These are phyloP conservation scores for Hypercompe scribonia DNA, from an alignment of 2,888 invertebrate species.

Conservation along the genomic window DNA sequence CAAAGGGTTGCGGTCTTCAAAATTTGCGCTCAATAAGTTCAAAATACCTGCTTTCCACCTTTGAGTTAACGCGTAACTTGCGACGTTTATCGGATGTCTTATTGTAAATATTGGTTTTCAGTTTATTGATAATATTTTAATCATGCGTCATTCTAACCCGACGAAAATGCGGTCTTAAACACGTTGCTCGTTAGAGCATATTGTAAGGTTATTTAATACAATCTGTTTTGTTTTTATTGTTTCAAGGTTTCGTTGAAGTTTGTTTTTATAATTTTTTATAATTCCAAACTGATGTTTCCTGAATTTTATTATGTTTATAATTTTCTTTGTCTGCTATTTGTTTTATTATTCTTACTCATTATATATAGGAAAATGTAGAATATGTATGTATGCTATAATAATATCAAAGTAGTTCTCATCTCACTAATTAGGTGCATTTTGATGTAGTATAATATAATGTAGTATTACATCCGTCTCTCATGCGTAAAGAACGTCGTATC, in stretches of 20 bases:
- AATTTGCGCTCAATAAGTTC: slow-evolving; percentile 85
- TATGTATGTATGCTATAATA: no score
- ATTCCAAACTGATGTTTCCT: not conserved
- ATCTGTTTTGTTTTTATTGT: slow-evolving; percentile 50
- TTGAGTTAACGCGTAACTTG: slow-evolving; percentile 68
- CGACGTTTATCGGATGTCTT: slow-evolving; percentile 54
- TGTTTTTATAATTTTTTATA: slow-evolving; percentile 20
- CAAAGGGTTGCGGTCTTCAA: slow-evolving; percentile 86
- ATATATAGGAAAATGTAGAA: no score
- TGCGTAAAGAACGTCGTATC: no score
- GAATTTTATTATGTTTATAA: no score
- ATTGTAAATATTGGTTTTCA: slow-evolving; percentile 49
- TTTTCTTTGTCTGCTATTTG: no score
- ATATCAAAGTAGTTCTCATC: no score
- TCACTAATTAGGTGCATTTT: no score
- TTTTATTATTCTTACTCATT: no score
- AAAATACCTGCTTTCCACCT: slow-evolving; percentile 76
- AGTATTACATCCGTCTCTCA: no score
- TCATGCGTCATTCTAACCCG: slow-evolving; percentile 56
- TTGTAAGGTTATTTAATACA: slow-evolving; percentile 57
- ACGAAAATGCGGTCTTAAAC: slow-evolving; percentile 56
- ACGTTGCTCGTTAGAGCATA: slow-evolving; percentile 60
- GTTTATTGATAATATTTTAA: slow-evolving; percentile 62
- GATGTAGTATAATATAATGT: no score
- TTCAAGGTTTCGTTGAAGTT: slow-evolving; percentile 23